Conservation (phyloP, 37 sponge, comb jelly and placozoan genomes). For the Diacarnus erythraeanus region DNA sequence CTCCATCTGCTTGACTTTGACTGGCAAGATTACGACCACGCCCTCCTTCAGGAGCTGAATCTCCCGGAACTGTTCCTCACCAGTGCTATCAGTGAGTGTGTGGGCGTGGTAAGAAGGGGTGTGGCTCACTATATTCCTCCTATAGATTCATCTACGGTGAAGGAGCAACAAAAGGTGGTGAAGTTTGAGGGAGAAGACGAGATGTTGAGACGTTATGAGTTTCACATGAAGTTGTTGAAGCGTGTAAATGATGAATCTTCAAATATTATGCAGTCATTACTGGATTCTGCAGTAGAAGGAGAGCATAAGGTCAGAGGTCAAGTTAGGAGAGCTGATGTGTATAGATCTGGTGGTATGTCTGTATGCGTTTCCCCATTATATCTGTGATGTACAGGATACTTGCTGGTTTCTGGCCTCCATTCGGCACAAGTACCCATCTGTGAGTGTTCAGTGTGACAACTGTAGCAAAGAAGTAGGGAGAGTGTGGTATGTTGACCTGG, state of each 20-base stretch:
- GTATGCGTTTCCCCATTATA: neutral
- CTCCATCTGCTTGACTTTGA: slow-evolving; percentile 70
- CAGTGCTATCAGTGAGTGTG: slow-evolving; percentile 60
- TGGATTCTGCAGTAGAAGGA: neutral
- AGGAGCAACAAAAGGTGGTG: slow-evolving; percentile 19
- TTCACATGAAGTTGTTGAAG: slow-evolving; percentile 45
- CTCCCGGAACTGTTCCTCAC: slow-evolving; percentile 66
- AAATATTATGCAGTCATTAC: no score
- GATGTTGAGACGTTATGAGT: slow-evolving; percentile 58
- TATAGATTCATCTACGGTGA: slow-evolving; percentile 14
- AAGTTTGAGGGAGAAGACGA: slow-evolving; percentile 67
- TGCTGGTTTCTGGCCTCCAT: slow-evolving; percentile 39
- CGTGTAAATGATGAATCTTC: no score
- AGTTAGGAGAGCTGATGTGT: neutral
- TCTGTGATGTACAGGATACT: slow-evolving; percentile 21
- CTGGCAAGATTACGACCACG: slow-evolving; percentile 87
- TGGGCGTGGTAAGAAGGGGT: slow-evolving; percentile 7
- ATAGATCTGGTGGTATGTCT: neutral
- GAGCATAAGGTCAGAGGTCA: slow-evolving; percentile 5
- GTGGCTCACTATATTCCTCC: slow-evolving; percentile 1
- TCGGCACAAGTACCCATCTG: neutral
- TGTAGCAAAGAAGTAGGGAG: slow-evolving; percentile 31
- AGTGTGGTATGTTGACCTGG: slow-evolving; percentile 62
- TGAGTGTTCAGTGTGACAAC: slow-evolving; percentile 61
- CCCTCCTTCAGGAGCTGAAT: slow-evolving; percentile 61